Evolutionary conservation across 2,113 vertebrate genomes (phyloP), one percentile per base, ranked within the genome.

Genomic region (Marmota monax): DNA sequence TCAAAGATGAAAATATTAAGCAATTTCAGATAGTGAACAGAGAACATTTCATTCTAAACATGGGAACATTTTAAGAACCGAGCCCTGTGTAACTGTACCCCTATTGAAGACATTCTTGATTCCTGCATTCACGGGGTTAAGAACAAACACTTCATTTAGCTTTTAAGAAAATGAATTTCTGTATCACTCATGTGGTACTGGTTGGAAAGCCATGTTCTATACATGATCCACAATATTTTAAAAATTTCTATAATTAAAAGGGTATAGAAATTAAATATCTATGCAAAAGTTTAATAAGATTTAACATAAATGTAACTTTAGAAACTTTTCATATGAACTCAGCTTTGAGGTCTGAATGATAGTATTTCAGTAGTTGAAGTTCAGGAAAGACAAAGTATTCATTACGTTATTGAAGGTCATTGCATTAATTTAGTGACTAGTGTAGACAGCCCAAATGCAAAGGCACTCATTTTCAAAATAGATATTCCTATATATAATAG

Each of bases 381-480:
- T 79, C 76, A 73, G 53, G 14, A 90, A 87, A 89, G 58, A 7
- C 76, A 92, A 85, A 90, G 56, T 69, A 37, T 22, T 51, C 27
- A 45, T 69, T 45, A 29, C 10, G 4, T 78, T 85, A 82, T 23
- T 92, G 39, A 95, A 94, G 53, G 53, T 42, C 67, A 90, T 37
- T 78, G 88, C 61, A 86, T 89, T 95, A 58, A 96, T 84, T 95
- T 90, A 92, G 25, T 48, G 74, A 76, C 76, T 84, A 27, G 27
- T 37, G 87, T 14, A 51, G 20, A 77, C 22, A 90, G 22, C 5
- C 3, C 42, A 90, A 63, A 37, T 65, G 61, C 18, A 87, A 92
- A 84, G 73, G 23, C 56, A 2, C 22, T 94, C 4, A 23, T 34
- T 74, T 95, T 82, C 45, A 84, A 92, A 90, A 1, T 27, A 69